These are phyloP conservation scores for Marmota flaviventris DNA, from an alignment of 2,113 vertebrate species.

Conservation along the genomic window DNA sequence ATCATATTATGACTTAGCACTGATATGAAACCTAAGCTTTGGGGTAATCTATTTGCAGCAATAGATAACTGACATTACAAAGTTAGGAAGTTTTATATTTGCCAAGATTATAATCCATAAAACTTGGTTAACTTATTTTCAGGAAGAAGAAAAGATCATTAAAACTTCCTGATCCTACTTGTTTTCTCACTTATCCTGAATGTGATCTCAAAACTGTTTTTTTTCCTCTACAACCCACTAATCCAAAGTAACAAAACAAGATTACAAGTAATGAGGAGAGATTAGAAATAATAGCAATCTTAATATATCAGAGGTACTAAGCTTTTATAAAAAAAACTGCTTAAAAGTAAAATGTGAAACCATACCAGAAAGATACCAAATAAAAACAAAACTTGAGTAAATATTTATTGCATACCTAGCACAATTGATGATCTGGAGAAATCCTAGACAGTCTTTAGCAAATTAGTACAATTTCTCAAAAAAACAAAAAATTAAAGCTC, in stretches of 20 bases:
- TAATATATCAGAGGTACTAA: neutral
- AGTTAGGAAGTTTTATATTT: neutral
- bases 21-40: neutral
- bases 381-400: neutral
- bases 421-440: neutral
- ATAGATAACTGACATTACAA: neutral
- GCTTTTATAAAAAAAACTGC: neutral
- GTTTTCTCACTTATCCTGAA: neutral
- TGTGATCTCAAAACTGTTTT: neutral
- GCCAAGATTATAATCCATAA: neutral
- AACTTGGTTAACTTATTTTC: neutral
- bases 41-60: neutral
- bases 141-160: neutral
- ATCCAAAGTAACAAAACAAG: neutral
- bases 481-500: conserved; percentile 10
- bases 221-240: neutral
- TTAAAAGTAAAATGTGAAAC: neutral
- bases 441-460: conserved; percentile 11
- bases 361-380: neutral
- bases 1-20: neutral
- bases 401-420: neutral
- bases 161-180: neutral
- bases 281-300: neutral
- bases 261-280: neutral
- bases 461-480: neutral